Percentiles rank a stretch among this genome's conserved stretches.
phyloP scores from a whole-genome alignment of 2,113 vertebrate genomes.

The Rana temporaria region DNA sequence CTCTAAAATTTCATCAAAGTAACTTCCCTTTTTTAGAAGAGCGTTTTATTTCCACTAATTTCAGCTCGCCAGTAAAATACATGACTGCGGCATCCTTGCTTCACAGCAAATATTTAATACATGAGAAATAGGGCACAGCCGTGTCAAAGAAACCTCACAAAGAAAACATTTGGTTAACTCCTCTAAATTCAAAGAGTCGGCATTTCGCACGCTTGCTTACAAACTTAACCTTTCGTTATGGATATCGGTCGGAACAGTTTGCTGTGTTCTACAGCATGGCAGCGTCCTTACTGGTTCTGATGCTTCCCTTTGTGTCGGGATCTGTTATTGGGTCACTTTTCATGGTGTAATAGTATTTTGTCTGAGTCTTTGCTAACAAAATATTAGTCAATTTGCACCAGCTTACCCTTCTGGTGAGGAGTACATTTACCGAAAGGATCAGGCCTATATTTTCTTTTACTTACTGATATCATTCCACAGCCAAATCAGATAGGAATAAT shows the following conservation, averaged over 20 bases:
- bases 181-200: slow-evolving; percentile 33
- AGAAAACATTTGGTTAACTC: slow-evolving; percentile 45
- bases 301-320: slow-evolving; percentile 59
- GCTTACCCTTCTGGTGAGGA: slow-evolving; percentile 78
- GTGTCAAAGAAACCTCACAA: slow-evolving; percentile 36
- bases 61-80: slow-evolving; percentile 40
- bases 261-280: slow-evolving; percentile 58
- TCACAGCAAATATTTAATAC: slow-evolving; percentile 44
- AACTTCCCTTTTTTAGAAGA: slow-evolving; percentile 12
- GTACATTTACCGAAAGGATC: slow-evolving; percentile 74
- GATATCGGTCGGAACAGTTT: slow-evolving; percentile 44
- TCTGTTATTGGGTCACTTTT: slow-evolving; percentile 71
- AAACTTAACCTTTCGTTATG: slow-evolving; percentile 50
- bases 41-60: slow-evolving; percentile 21
- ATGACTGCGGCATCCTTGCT: slow-evolving; percentile 31
- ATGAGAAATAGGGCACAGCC: slow-evolving; percentile 49
- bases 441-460: slow-evolving; percentile 63
- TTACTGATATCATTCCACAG: slow-evolving; percentile 89
- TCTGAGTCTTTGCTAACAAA: slow-evolving; percentile 67
- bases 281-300: slow-evolving; percentile 19
- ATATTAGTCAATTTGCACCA: slow-evolving; percentile 76
- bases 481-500: slow-evolving; percentile 92
- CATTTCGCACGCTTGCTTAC: slow-evolving; percentile 49
- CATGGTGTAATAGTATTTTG: slow-evolving; percentile 70
- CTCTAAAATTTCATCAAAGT: slow-evolving; percentile 10